Conservation (phyloP, 2,888 invertebrate species). For the Agonopterix alstromeriana region DNA sequence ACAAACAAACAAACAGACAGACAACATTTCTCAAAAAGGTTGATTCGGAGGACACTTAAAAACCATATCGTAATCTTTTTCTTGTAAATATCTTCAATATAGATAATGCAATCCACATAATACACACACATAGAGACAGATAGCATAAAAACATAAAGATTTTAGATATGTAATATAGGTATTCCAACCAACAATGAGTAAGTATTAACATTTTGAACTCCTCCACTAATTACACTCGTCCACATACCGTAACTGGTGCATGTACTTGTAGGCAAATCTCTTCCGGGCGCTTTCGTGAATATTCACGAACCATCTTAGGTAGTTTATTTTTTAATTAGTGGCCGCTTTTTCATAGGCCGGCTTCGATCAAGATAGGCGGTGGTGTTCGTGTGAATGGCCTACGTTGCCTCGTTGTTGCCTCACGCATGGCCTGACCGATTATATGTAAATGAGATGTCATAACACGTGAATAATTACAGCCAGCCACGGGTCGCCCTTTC, state of each 20-base stretch:
- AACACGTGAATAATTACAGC: constrained; percentile 75
- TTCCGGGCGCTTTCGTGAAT: constrained; percentile 55
- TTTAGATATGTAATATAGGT: too few species aligned
- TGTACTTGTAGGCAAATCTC: constrained; percentile 44
- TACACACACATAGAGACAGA: too few species aligned
- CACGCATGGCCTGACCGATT: constrained; percentile 71
- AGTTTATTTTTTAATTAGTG: constrained; percentile 74
- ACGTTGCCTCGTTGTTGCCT: constrained; percentile 54
- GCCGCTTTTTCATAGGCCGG: constrained; percentile 70
- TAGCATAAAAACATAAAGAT: not conserved
- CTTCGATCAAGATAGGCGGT: constrained; percentile 63
- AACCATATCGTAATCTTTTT: too few species aligned
- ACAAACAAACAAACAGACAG: too few species aligned
- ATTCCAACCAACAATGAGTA: too few species aligned
- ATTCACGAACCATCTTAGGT: constrained; percentile 59
- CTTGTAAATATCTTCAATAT: too few species aligned
- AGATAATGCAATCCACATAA: too few species aligned
- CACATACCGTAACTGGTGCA: constrained; percentile 24
- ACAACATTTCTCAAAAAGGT: too few species aligned
- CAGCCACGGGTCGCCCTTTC: constrained; percentile 70
- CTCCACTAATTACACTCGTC: constrained; percentile 20
- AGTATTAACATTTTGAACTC: too few species aligned
- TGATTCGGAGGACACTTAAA: too few species aligned
- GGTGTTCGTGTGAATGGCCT: constrained; percentile 73
- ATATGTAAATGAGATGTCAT: constrained; percentile 77